These are phyloP conservation scores for Heliconius hortense DNA, from an alignment of 2,888 invertebrate genomes.

Conservation along the genomic window DNA sequence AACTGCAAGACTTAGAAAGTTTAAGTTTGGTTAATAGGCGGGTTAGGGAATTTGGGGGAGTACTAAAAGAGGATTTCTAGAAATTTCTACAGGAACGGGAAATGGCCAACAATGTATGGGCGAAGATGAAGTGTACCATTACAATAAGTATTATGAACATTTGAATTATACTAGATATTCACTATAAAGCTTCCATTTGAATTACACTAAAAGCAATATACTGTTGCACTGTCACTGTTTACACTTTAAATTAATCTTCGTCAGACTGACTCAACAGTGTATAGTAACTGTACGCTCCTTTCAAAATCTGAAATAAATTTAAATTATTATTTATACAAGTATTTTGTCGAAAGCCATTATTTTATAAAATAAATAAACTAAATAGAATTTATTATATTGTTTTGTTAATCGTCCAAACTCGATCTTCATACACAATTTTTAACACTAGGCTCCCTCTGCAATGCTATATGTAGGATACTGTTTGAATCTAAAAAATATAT, in stretches of 20 bases:
- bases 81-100: too few relatives aligned
- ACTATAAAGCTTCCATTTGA: not conserved
- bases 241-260: slow-evolving; percentile 21
- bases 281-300: slow-evolving; percentile 50
- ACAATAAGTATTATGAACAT: not conserved
- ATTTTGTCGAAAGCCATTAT: not conserved
- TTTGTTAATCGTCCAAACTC: too few relatives aligned
- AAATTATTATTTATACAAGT: not conserved
- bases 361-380: not conserved
- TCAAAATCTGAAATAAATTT: slow-evolving; percentile 46
- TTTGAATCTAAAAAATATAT: not conserved
- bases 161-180: not conserved
- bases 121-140: not conserved
- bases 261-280: slow-evolving; percentile 45
- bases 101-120: too few relatives aligned
- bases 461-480: too few relatives aligned
- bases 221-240: not conserved
- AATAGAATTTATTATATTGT: not conserved
- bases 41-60: too few relatives aligned
- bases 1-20: too few relatives aligned
- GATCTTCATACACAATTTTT: too few relatives aligned
- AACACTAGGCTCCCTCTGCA: too few relatives aligned
- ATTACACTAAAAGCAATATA: not conserved
- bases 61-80: too few relatives aligned
- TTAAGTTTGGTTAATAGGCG: too few relatives aligned